Evolutionary conservation across 1,140 invertebrate species (phyloP), one percentile per base, ranked within the genome.

Genomic region (Ridgeia piscesae): DNA sequence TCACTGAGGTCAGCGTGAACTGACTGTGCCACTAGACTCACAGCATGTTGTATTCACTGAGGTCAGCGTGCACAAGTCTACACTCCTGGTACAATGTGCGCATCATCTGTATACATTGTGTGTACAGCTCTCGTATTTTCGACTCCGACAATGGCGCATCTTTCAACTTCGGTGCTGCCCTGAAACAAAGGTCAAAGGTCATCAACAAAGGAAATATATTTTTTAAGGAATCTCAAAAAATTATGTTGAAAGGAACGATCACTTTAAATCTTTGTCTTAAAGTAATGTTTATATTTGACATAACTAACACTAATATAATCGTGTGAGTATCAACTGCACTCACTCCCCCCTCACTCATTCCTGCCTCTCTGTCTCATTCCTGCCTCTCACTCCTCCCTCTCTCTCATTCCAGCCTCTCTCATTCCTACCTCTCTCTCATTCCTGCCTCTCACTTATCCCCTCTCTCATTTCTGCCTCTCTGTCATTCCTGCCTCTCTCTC

Each of bases 1-100:
- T n/a, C n/a, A n/a, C n/a, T n/a, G n/a, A n/a, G n/a, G n/a, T n/a
- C n/a, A n/a, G n/a, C n/a, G n/a, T n/a, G n/a, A n/a, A n/a, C n/a
- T 42, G 42, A 42, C 11, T 92, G 8, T 27, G 6, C 93, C 91
- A 91, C 50, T 42, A 34, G 48, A 96, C 95, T 96, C 95, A 98
- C 91, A 99, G 94, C 89, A 99, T 97, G 96, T 99, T 99, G 94
- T 98, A 99, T 96, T 99, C 99, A 89, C 98, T 99, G 33, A 99
- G 97, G 97, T 99, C 99, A 14, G 99, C 99, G 96, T 99, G 99
- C 27, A 99, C 98, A 31, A 99, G 97, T 95, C 97, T 97, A 95
- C 98, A 99, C 94, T 98, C 97, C 94, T 99, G 98, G 94, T 98
- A 99, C 94, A 99, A 97, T 94, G 97, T 97, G 97, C 99, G 98